Conservation (phyloP, 2,888 invertebrate species). For the Orthosia gothica region DNA sequence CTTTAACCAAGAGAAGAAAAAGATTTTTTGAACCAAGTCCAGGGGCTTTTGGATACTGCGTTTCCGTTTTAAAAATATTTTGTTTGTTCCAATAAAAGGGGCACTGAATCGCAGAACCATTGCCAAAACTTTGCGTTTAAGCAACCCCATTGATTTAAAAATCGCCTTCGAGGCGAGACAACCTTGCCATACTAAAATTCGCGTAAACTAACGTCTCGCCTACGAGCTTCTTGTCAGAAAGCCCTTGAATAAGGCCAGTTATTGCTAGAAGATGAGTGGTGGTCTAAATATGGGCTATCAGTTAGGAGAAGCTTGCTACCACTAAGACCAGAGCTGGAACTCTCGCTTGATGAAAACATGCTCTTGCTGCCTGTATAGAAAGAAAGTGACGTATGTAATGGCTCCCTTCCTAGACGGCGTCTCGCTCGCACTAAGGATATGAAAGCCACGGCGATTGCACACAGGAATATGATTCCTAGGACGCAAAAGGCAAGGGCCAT, state of each 20-base stretch:
- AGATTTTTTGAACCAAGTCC: background rate
- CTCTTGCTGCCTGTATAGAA: conserved; percentile 92
- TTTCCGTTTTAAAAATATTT: background rate
- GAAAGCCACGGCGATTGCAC: conserved; percentile 94
- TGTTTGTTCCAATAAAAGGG: background rate
- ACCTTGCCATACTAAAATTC: conserved; percentile 30
- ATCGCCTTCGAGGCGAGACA: conserved; percentile 9
- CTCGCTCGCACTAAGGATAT: conserved; percentile 93
- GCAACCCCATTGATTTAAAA: conserved; percentile 2
- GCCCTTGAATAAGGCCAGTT: conserved; percentile 91
- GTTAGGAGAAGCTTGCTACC: conserved; percentile 92
- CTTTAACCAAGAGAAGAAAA: too few species aligned
- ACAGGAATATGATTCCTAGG: conserved; percentile 93
- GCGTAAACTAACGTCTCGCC: conserved; percentile 36
- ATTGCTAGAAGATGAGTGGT: conserved; percentile 90
- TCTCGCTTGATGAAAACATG: conserved; percentile 92
- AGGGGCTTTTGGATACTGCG: background rate
- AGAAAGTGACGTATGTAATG: conserved; percentile 89
- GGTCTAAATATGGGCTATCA: conserved; percentile 92
- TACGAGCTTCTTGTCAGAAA: conserved; percentile 68
- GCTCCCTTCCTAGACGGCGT: conserved; percentile 88
- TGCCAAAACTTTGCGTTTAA: background rate
- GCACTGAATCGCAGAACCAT: background rate
- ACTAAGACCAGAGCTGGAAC: conserved; percentile 91
- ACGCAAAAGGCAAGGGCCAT: conserved; percentile 95